Conservation (phyloP, 2,888 invertebrate genomes). For the Athrips mouffetella region DNA sequence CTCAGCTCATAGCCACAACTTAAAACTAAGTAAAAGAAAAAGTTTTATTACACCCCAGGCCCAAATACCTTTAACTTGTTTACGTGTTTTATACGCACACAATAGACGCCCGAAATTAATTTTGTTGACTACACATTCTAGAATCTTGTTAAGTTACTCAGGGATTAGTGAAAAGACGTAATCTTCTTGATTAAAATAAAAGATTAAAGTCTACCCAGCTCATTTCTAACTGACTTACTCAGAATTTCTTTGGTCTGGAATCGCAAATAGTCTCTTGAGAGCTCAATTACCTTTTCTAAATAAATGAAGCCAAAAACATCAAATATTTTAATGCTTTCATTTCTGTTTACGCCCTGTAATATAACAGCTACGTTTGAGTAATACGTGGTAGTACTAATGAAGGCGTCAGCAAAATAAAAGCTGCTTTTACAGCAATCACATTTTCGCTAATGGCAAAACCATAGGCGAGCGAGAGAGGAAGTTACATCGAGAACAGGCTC, state of each 20-base stretch:
- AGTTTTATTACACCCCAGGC: conserved; percentile 29
- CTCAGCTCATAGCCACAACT: conserved; percentile 56
- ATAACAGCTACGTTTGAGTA: conserved; percentile 2
- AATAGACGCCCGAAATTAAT: conserved; percentile 2
- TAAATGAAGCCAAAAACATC: too few relatives aligned
- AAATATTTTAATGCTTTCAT: too few relatives aligned
- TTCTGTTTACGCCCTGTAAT: neutral
- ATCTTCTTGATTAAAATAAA: too few relatives aligned
- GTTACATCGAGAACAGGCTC: too few relatives aligned
- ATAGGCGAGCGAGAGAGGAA: conserved; percentile 21
- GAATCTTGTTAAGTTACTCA: too few relatives aligned
- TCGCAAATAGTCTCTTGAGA: too few relatives aligned
- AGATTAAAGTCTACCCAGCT: too few relatives aligned
- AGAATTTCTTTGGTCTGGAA: too few relatives aligned
- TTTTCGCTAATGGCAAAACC: conserved; percentile 27
- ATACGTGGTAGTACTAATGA: conserved; percentile 23
- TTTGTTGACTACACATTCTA: too few relatives aligned
- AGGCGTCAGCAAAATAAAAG: conserved; percentile 23
- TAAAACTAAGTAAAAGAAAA: conserved; percentile 45
- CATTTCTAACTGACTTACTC: too few relatives aligned
- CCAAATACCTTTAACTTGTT: conserved; percentile 23
- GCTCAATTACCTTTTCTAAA: too few relatives aligned
- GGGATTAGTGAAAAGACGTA: too few relatives aligned
- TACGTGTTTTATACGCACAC: conserved; percentile 7
- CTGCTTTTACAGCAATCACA: conserved; percentile 19